Base-by-base conservation (phyloP, 2,888 invertebrate genomes). In the Dryomyza anilis region DNA sequence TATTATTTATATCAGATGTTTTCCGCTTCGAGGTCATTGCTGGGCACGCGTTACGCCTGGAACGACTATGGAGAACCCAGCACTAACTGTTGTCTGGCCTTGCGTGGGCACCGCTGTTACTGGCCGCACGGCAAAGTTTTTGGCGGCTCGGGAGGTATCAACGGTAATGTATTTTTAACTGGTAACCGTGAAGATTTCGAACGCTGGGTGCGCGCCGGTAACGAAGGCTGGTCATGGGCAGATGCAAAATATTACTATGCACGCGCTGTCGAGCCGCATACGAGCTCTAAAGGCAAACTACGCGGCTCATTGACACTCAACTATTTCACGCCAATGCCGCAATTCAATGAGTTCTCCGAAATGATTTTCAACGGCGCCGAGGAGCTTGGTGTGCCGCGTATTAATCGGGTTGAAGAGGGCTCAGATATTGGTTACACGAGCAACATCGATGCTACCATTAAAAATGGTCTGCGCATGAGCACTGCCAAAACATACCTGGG, bases 41-140 rank as follows among this genome's bases (percentile, higher is more conserved):
- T 77, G 21, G 72, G 74, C 30, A 67, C 72, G 1, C 33, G 71
- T 1, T 73, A 75, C 55, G 76, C 76, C 64, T 83, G 77, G 76
- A 72, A 76, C 48, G 78, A 81, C 57, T 71, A 71, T 65, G 76
- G 75, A 0, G 75, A 74, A 12, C 73, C 72, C 1, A 76, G 75
- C 67, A 60, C 73, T 0, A 69, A 69, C 1, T 77, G 76, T 53
- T 80, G 82, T 12, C 70, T 62, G 61, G 79, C 69, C n/a, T 73
- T 76, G 73, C 65, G 67, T 29, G 69, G 71, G 4, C 71, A 70
- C 6, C 72, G 76, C 12, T 82, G 81, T 63, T 74, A 70, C 58
- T 88, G 89, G 89, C 86, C 88, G 29, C 85, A 89, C 64, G 91
- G 91, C 0, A 89, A 88, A 74, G 85, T 86, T 64, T 81, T 89